Evolutionary conservation across 2,888 invertebrate genomes (phyloP).

Genomic region (Drosophila kokeensis): DNA sequence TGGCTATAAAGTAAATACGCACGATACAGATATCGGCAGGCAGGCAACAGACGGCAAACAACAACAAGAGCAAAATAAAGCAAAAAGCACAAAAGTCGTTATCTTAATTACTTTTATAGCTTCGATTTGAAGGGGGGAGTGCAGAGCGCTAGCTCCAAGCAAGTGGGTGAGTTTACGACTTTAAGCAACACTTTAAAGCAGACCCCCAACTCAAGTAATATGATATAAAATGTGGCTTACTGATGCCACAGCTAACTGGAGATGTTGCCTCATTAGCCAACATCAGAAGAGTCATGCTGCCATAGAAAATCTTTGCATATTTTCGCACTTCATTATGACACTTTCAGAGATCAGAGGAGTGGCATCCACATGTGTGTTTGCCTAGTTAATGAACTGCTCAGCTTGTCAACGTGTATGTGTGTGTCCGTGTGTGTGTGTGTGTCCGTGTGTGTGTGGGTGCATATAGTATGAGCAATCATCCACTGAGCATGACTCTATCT

Average conservation of each 20-base stretch:
- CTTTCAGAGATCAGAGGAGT: slow-evolving; percentile 49
- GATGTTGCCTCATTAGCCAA: slow-evolving; percentile 64
- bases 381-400: slow-evolving; percentile 67
- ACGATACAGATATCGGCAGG: slow-evolving; percentile 50
- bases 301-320: slow-evolving; percentile 67
- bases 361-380: slow-evolving; percentile 51
- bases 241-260: slow-evolving; percentile 25
- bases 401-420: slow-evolving; percentile 6
- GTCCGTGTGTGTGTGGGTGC: neutral
- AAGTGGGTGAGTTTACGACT: slow-evolving; percentile 7
- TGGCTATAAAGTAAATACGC: slow-evolving; percentile 74
- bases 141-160: slow-evolving; percentile 8
- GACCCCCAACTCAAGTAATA: neutral
- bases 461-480: slow-evolving; percentile 7
- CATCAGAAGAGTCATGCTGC: slow-evolving; percentile 12
- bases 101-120: slow-evolving; percentile 83
- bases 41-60: slow-evolving; percentile 17
- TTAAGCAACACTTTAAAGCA: slow-evolving; percentile 33
- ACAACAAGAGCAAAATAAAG: slow-evolving; percentile 28
- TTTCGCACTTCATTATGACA: slow-evolving; percentile 75
- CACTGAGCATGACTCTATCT: slow-evolving; percentile 16
- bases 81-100: slow-evolving; percentile 76
- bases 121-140: slow-evolving; percentile 69
- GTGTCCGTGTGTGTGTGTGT: neutral
- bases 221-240: slow-evolving; percentile 9